Evolutionary conservation across 2,888 invertebrate genomes (phyloP).

Genomic region (Melinaea marsaeus): DNA sequence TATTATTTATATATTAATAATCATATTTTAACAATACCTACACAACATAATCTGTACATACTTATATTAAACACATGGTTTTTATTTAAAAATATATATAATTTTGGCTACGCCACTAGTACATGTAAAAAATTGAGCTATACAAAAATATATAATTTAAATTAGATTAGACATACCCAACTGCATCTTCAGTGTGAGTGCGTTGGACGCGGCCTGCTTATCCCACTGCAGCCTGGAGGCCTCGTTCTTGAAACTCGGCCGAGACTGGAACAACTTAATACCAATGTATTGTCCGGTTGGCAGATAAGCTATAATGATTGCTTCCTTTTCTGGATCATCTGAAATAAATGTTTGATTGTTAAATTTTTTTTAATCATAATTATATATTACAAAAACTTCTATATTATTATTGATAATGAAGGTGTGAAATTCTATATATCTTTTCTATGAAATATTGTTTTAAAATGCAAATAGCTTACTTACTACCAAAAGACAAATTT

Average conservation of each 20-base stretch:
- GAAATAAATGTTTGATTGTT: neutral
- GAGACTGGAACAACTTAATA: constrained; percentile 80
- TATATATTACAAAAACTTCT: neutral
- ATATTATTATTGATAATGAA: neutral
- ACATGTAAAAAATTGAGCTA: neutral
- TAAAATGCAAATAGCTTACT: too few relatives aligned
- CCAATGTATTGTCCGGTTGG: constrained; percentile 81
- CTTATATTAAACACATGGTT: too few relatives aligned
- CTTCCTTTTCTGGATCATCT: constrained; percentile 67
- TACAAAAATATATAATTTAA: constrained; percentile 3
- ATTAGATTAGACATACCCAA: constrained; percentile 53
- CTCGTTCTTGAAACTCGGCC: constrained; percentile 80
- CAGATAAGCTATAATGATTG: constrained; percentile 80
- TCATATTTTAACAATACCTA: too few relatives aligned
- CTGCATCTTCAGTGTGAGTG: constrained; percentile 79
- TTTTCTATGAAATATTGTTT: too few relatives aligned
- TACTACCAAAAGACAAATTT: too few relatives aligned
- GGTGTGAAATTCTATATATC: too few relatives aligned
- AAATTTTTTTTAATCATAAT: neutral
- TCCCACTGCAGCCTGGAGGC: constrained; percentile 80
- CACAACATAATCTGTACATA: too few relatives aligned
- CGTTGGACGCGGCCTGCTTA: constrained; percentile 79
- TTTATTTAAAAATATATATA: too few relatives aligned
- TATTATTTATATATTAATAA: too few relatives aligned
- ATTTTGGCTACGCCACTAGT: neutral